Evolutionary conservation across 2,888 invertebrate genomes (phyloP).

Genomic region (Sminthurinus aureus): DNA sequence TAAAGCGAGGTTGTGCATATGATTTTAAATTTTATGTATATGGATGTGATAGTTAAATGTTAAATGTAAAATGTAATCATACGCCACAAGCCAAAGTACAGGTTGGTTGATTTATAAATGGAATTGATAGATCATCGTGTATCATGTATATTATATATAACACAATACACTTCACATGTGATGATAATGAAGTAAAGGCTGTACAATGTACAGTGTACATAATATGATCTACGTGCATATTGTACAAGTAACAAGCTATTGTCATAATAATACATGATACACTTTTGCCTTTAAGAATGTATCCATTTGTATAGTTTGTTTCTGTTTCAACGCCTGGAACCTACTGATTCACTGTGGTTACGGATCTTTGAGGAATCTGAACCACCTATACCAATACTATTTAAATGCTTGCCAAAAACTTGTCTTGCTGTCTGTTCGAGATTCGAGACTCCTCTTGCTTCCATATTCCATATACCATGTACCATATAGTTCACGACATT

Average conservation of each 20-base stretch:
- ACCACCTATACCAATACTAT: background rate
- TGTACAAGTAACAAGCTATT: background rate
- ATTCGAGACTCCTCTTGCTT: too few relatives aligned
- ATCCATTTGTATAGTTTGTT: background rate
- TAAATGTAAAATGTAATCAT: too few relatives aligned
- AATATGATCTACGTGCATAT: too few relatives aligned
- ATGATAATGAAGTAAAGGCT: background rate
- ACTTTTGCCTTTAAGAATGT: background rate
- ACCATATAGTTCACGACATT: background rate
- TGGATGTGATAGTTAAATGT: too few relatives aligned
- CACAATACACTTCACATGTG: background rate
- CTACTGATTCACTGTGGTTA: constrained; percentile 24
- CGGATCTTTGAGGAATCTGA: constrained; percentile 20
- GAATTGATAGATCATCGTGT: too few relatives aligned
- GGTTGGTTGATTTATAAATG: too few relatives aligned
- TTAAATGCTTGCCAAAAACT: constrained; percentile 16
- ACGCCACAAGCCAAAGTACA: too few relatives aligned
- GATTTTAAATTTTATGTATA: too few relatives aligned
- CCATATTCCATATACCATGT: background rate
- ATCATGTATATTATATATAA: too few relatives aligned
- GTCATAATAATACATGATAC: background rate
- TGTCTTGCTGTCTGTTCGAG: background rate
- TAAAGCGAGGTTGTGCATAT: too few relatives aligned
- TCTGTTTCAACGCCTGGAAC: constrained; percentile 4
- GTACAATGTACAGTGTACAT: too few relatives aligned